Evolutionary conservation across 2,797 vertebrate species (phyloP).

Genomic region (Allobates femoralis): DNA sequence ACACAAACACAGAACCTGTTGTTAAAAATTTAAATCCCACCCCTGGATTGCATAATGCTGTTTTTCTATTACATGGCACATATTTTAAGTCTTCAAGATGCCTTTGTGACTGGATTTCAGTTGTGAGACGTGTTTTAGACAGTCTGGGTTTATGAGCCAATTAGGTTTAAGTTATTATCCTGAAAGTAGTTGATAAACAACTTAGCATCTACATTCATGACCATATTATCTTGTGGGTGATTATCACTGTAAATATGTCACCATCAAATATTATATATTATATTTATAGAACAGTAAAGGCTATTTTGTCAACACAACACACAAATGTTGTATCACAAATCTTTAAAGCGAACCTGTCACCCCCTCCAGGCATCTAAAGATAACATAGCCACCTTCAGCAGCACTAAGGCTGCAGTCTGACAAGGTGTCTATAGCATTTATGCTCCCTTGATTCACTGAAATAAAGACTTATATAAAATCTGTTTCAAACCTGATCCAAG

Average conservation of each 20-base stretch:
- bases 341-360: too few species aligned
- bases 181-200: background rate
- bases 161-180: background rate
- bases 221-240: background rate
- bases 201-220: background rate
- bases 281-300: background rate
- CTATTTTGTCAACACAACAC: background rate
- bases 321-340: conserved; percentile 36
- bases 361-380: too few species aligned
- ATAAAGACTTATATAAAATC: too few species aligned
- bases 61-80: background rate
- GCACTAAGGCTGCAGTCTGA: too few species aligned
- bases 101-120: background rate
- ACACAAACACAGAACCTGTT: too few species aligned
- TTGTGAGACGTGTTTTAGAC: background rate
- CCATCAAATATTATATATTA: background rate
- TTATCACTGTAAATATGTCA: conserved; percentile 12
- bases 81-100: background rate
- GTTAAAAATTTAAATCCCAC: too few species aligned
- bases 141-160: background rate
- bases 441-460: too few species aligned
- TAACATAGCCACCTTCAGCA: too few species aligned
- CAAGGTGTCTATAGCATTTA: too few species aligned
- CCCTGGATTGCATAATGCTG: background rate
- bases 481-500: too few species aligned